Evolutionary conservation across 2,113 vertebrate species (phyloP), one percentile per base, ranked within the genome.

Genomic region (Peucedramus taeniatus): DNA sequence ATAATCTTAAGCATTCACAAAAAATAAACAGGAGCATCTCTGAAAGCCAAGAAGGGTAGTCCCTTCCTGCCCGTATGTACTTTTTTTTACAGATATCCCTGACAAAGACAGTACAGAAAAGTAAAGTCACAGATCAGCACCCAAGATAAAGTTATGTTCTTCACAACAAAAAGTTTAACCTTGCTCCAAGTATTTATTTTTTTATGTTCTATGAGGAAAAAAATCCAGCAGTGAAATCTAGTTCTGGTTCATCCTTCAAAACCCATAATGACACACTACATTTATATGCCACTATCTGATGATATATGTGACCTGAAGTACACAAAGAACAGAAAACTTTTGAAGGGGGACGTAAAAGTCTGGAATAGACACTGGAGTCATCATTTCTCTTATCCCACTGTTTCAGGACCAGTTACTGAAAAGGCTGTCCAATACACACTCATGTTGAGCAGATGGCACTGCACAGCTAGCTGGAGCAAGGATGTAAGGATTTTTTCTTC

Each of bases 281-380:
- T 7, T 8, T 16, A 64, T 6, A n/a, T 2, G 5, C 4, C 17
- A 40, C 31, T 15, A 61, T 4, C 13, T 47, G 63, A 31, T 19
- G 4, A 54, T 11, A 59, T 0, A 56, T 0, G 0, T 4, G 24
- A 74, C 39, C 21, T 40, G 33, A 56, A 54, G 72, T 9, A 68
- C 7, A 72, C 6, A 18, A 69, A 54, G 7, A 60, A 54, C 6
- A 40, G 3, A n/a, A 47, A 74, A 12, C 8, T 13, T 60, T 40
- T 37, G 28, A 61, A 50, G 33, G 15, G 21, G 35, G 66, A 81
- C 23, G 18, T 33, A 15, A 28, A 63, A 82, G 24, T 27, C 61
- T 59, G 40, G 51, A 70, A 59, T 4, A 42, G 40, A 37, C n/a
- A 49, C 15, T 9, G 47, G 24, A 86, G 24, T 68, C 11, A n/a